Evolutionary conservation across 2,888 invertebrate genomes (phyloP).

Genomic region (Drosophila yooni): DNA sequence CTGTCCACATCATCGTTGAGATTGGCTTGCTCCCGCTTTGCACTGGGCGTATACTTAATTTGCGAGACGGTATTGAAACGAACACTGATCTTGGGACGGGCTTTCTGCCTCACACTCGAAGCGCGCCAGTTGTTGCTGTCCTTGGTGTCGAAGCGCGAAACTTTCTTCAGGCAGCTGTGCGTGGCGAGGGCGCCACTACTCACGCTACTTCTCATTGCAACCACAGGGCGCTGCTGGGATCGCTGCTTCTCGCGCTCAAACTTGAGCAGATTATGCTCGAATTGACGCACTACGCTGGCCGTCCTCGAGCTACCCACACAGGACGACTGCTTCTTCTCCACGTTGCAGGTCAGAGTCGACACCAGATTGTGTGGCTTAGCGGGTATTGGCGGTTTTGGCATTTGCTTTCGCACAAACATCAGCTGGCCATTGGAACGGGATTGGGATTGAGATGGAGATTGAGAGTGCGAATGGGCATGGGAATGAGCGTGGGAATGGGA

Average conservation of each 20-base stretch:
- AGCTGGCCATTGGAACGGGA: constrained; percentile 30
- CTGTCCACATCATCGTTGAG: constrained; percentile 71
- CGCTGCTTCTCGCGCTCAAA: constrained; percentile 84
- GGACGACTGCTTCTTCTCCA: constrained; percentile 63
- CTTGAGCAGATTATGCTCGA: constrained; percentile 87
- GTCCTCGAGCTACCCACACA: constrained; percentile 70
- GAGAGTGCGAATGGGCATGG: not conserved
- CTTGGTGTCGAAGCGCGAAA: constrained; percentile 81
- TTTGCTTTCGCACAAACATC: constrained; percentile 74
- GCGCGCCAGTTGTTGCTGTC: constrained; percentile 86
- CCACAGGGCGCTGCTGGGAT: constrained; percentile 51
- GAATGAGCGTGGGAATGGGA: not conserved
- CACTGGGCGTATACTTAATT: constrained; percentile 83
- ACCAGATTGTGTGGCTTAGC: constrained; percentile 82
- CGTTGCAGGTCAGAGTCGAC: constrained; percentile 72
- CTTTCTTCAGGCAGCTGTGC: constrained; percentile 83
- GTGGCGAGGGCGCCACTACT: constrained; percentile 83
- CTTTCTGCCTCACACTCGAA: constrained; percentile 88
- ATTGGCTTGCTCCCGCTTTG: constrained; percentile 68
- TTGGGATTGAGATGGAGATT: not conserved
- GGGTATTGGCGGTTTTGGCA: constrained; percentile 82
- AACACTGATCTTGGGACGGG: constrained; percentile 85
- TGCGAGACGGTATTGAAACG: constrained; percentile 84
- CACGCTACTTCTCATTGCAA: constrained; percentile 81
- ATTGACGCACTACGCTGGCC: constrained; percentile 84